phyloP scores from a whole-genome alignment of 2,888 invertebrate species.

The Pantelozetes paolii region DNA sequence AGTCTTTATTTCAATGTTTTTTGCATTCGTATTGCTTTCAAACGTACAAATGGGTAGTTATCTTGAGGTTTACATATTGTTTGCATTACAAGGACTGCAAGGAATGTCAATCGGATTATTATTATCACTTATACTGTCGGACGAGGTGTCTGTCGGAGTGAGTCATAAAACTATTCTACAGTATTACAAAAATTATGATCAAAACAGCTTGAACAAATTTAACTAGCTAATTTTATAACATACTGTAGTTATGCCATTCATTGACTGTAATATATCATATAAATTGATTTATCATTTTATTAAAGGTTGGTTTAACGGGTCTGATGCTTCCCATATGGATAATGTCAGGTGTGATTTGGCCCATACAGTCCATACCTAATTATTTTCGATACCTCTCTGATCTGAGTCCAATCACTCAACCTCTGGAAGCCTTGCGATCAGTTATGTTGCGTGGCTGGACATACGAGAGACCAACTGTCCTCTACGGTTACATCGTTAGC shows the following conservation, averaged over 20 bases:
- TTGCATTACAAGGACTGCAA: slow-evolving; percentile 34
- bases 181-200: no score
- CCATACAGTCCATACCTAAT: slow-evolving; percentile 36
- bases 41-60: slow-evolving; percentile 33
- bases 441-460: slow-evolving; percentile 38
- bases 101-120: slow-evolving; percentile 35
- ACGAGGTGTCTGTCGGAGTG: slow-evolving; percentile 38
- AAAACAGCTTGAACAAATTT: neutral
- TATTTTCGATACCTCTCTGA: slow-evolving; percentile 21
- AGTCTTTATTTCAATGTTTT: slow-evolving; percentile 8
- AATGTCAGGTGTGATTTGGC: slow-evolving; percentile 39
- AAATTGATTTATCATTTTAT: neutral
- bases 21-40: slow-evolving; percentile 29
- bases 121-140: neutral
- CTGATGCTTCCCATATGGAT: slow-evolving; percentile 38
- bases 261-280: no score
- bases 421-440: slow-evolving; percentile 22
- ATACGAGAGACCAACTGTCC: slow-evolving; percentile 10
- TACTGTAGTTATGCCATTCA: no score
- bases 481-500: slow-evolving; percentile 30
- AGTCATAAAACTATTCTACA: no score
- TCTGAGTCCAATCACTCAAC: slow-evolving; percentile 37
- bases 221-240: neutral
- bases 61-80: slow-evolving; percentile 34
- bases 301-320: slow-evolving; percentile 30